Conservation (phyloP, 1,140 invertebrate genomes). For the Andricus grossulariae region DNA sequence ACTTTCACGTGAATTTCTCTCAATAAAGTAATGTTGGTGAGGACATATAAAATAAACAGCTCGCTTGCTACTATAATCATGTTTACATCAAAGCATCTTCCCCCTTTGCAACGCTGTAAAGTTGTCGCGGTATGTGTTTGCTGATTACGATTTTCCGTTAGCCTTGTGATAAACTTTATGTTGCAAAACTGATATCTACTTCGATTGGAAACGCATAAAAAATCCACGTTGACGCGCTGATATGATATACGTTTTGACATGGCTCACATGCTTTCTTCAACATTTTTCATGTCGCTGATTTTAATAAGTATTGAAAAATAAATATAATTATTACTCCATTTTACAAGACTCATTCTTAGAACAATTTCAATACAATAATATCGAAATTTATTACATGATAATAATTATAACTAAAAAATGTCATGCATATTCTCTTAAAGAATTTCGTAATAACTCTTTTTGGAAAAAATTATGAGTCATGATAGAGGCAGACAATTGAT, state of each 20-base stretch:
- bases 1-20: no score
- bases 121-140: slow-evolving; percentile 53
- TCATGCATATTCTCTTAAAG: no score
- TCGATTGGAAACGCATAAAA: slow-evolving; percentile 65
- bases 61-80: slow-evolving; percentile 1
- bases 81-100: slow-evolving; percentile 4
- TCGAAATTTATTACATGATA: no score
- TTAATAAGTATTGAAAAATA: neutral
- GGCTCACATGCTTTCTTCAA: slow-evolving; percentile 1
- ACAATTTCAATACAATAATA: no score
- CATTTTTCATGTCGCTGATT: neutral
- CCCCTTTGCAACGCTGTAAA: slow-evolving; percentile 22
- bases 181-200: slow-evolving; percentile 58
- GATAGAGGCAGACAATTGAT: neutral
- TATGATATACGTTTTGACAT: slow-evolving; percentile 37
- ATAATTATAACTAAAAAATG: no score
- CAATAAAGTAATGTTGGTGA: slow-evolving; percentile 8
- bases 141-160: slow-evolving; percentile 71
- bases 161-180: slow-evolving; percentile 71
- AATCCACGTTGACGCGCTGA: slow-evolving; percentile 37
- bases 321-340: no score
- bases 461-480: neutral
- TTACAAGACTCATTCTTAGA: no score
- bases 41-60: slow-evolving; percentile 8
- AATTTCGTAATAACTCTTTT: no score